Evolutionary conservation across 2,113 vertebrate species (phyloP).

Genomic region (Cnemophilus loriae): DNA sequence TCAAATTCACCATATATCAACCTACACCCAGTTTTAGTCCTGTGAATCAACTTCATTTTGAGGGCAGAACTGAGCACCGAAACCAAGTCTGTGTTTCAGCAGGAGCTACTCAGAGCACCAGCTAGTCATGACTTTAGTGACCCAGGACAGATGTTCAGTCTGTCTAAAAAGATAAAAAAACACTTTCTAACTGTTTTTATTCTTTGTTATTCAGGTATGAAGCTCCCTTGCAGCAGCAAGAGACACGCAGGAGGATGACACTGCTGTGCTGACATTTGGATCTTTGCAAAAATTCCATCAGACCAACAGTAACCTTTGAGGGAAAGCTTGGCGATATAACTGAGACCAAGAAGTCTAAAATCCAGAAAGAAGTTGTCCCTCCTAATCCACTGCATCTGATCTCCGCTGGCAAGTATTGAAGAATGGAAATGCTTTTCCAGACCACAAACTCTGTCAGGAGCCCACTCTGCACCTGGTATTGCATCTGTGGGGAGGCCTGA

Average conservation of each 20-base stretch:
- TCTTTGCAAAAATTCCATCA: neutral
- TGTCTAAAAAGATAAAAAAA: neutral
- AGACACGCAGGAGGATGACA: neutral
- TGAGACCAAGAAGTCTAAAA: neutral
- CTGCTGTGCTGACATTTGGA: neutral
- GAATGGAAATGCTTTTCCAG: neutral
- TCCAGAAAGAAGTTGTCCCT: neutral
- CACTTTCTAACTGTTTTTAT: neutral
- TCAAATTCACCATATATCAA: neutral
- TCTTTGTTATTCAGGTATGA: neutral
- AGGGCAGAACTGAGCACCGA: neutral
- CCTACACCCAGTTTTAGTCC: neutral
- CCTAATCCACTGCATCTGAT: neutral
- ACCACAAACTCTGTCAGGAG: neutral
- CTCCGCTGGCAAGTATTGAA: accelerated
- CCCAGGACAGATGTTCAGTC: neutral
- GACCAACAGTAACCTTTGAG: neutral
- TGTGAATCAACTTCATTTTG: neutral
- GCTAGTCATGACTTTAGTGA: neutral
- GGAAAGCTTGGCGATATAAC: neutral
- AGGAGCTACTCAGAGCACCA: neutral
- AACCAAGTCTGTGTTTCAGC: neutral
- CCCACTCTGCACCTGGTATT: neutral
- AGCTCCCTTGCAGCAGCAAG: neutral
- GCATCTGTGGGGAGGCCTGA: neutral